Conservation (phyloP, 2,113 vertebrate genomes). For the Nansenia antarctica region DNA sequence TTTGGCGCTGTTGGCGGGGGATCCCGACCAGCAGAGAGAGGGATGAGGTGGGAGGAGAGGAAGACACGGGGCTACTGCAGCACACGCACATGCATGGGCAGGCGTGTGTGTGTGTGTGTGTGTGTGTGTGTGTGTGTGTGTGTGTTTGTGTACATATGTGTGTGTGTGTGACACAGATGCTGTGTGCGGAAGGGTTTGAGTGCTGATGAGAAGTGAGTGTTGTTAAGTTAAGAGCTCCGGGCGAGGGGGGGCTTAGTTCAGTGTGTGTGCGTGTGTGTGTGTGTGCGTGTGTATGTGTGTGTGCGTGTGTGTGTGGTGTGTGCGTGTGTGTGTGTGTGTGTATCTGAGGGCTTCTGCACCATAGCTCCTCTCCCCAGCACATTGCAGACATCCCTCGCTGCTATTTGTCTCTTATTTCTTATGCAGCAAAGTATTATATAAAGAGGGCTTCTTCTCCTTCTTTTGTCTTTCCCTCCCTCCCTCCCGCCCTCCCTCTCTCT, state of each 20-base stretch:
- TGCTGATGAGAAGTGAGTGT: neutral
- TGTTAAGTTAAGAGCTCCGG: too few relatives aligned
- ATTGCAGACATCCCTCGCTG: conserved; percentile 45
- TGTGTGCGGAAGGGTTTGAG: neutral
- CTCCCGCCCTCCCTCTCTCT: conserved; percentile 2
- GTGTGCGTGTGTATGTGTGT: conserved; percentile 1
- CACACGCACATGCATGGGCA: neutral
- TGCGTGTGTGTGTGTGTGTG: conserved; percentile 8
- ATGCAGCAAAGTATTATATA: conserved; percentile 66
- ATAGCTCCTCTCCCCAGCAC: conserved; percentile 25
- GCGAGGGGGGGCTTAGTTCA: neutral
- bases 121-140: conserved; percentile 4
- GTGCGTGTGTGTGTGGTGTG: conserved; percentile 14
- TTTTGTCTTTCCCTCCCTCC: conserved; percentile 26
- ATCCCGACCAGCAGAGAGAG: neutral
- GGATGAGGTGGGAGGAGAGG: neutral
- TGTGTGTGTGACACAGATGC: conserved; percentile 8
- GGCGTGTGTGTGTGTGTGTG: neutral
- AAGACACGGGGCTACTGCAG: neutral
- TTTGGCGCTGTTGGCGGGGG: neutral
- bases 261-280: conserved; percentile 1
- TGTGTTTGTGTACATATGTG: conserved; percentile 2
- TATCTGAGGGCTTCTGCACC: neutral
- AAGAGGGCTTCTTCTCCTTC: conserved; percentile 47
- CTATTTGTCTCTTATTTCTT: conserved; percentile 60